phyloP scores from a whole-genome alignment of 2,113 vertebrate genomes.

The Bubo scandiacus region DNA sequence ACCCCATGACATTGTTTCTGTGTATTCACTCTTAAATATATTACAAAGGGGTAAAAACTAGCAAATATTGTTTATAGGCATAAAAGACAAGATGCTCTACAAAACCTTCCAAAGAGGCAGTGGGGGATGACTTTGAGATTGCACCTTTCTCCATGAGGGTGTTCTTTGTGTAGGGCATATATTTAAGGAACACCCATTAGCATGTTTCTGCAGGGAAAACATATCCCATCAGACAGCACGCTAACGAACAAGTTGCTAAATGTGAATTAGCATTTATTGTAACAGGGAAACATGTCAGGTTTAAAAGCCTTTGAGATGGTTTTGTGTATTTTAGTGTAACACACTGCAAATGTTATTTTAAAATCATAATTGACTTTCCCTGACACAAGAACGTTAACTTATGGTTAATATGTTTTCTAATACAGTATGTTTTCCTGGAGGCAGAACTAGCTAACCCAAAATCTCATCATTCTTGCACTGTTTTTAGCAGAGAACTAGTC shows the following conservation, averaged over 20 bases:
- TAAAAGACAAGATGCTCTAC: background rate
- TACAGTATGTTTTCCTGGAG: background rate
- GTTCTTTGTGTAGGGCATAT: background rate
- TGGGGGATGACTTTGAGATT: background rate
- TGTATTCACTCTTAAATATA: background rate
- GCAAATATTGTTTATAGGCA: background rate
- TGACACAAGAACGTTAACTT: background rate
- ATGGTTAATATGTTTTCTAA: background rate
- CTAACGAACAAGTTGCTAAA: background rate
- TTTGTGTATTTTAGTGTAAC: background rate
- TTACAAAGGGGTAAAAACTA: background rate
- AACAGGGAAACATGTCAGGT: background rate
- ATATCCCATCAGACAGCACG: background rate
- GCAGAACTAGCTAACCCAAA: background rate
- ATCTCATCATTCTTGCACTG: background rate
- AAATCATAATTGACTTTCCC: background rate
- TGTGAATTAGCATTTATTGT: background rate
- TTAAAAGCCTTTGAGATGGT: background rate
- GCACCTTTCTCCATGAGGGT: background rate
- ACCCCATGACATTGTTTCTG: background rate
- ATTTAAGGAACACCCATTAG: background rate
- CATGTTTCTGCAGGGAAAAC: background rate
- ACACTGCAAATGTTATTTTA: background rate
- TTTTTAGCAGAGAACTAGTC: background rate
- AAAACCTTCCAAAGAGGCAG: background rate